Percentiles rank a stretch among this genome's conserved stretches.
These are phyloP conservation scores for Pecten maximus DNA, from an alignment of 2,888 invertebrate species.

Conservation along the genomic window DNA sequence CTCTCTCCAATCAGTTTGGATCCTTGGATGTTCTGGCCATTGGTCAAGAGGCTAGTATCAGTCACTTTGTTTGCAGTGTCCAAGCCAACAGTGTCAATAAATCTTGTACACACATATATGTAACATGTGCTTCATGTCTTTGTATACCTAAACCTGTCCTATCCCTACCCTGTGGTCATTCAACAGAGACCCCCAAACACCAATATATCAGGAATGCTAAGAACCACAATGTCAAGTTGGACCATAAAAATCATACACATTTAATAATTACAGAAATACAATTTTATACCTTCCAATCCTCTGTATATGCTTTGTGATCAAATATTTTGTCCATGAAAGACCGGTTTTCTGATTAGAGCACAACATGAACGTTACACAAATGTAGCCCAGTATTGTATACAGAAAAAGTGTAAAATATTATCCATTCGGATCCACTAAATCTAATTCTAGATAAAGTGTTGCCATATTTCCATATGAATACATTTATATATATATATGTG, in stretches of 20 bases:
- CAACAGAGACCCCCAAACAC: neutral
- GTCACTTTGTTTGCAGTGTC: constrained; percentile 30
- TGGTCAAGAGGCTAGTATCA: constrained; percentile 18
- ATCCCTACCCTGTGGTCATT: neutral
- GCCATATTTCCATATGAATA: no score
- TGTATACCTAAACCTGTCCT: neutral
- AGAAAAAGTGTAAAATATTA: no score
- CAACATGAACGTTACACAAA: no score
- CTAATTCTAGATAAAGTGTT: no score
- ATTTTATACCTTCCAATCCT: no score
- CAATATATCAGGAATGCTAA: neutral
- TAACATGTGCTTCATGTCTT: neutral
- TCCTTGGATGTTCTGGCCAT: neutral
- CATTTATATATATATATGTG: no score
- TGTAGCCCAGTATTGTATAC: no score
- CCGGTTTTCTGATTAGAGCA: no score
- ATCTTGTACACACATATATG: constrained; percentile 1
- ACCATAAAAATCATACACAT: neutral
- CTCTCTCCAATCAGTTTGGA: constrained; percentile 2
- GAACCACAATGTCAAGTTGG: neutral
- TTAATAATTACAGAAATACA: no score
- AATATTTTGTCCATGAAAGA: neutral
- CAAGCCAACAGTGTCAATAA: constrained; percentile 21
- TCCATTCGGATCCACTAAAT: no score
- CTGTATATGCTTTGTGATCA: no score